These are phyloP conservation scores for Drosophila guanche DNA, from an alignment of 1,140 invertebrate genomes.

Conservation along the genomic window DNA sequence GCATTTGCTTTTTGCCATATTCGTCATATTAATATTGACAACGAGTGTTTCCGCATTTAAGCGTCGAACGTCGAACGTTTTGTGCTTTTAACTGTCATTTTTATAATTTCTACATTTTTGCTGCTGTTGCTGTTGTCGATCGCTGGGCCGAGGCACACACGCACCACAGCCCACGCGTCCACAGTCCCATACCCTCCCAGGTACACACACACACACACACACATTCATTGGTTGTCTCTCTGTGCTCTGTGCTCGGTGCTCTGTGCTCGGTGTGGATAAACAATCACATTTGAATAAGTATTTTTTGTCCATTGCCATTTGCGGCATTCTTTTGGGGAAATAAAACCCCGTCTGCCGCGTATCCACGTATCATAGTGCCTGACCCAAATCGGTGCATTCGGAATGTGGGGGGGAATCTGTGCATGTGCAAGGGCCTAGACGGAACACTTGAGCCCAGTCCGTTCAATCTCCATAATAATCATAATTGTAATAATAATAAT, in stretches of 20 bases:
- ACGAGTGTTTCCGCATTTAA: conserved; percentile 79
- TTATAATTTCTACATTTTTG: conserved; percentile 76
- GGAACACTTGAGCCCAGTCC: conserved; percentile 42
- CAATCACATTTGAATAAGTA: conserved; percentile 75
- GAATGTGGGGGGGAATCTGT: conserved; percentile 16
- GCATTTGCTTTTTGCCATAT: conserved; percentile 81
- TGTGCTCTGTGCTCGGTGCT: conserved; percentile 1
- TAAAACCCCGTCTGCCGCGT: conserved; percentile 14
- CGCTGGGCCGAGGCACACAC: conserved; percentile 43
- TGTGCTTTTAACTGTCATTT: conserved; percentile 80
- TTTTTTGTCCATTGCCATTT: conserved; percentile 80
- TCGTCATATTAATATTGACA: conserved; percentile 81
- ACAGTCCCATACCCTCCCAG: conserved; percentile 30
- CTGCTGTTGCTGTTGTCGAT: conserved; percentile 6
- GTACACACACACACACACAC: conserved; percentile 17
- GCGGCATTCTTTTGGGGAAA: conserved; percentile 69
- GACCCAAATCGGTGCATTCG: conserved; percentile 32
- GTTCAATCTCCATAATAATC: too few species aligned
- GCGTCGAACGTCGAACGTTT: conserved; percentile 48
- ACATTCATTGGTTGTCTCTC: conserved; percentile 8
- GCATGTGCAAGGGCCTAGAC: conserved; percentile 11
- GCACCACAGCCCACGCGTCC: conserved; percentile 61
- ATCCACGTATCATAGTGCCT: neutral
- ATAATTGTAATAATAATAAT: conserved; percentile 59
- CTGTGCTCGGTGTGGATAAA: conserved; percentile 54